phyloP scores from a whole-genome alignment of 2,113 vertebrate species.

The human region GRCh38 chr1:153197501-153198000 shows the following conservation, averaged over 20 bases:
- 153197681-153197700: neutral
- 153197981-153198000: neutral
- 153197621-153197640: neutral
- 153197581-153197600: neutral
- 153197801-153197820: neutral
- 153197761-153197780: neutral
- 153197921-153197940: neutral
- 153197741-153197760: neutral
- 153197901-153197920: neutral
- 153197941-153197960: neutral
- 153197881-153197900: neutral
- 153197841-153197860: neutral
- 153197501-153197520: neutral
- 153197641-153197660: neutral
- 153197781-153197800: neutral
- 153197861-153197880: neutral
- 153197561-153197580: neutral
- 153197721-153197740: fast-evolving
- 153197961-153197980: neutral
- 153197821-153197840: neutral
- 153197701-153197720: neutral
- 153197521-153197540: neutral
- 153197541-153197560: neutral
- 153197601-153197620: neutral
- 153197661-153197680: too few relatives aligned